Conservation (phyloP, 2,113 vertebrate species). For the Stigmatopora nigra region DNA sequence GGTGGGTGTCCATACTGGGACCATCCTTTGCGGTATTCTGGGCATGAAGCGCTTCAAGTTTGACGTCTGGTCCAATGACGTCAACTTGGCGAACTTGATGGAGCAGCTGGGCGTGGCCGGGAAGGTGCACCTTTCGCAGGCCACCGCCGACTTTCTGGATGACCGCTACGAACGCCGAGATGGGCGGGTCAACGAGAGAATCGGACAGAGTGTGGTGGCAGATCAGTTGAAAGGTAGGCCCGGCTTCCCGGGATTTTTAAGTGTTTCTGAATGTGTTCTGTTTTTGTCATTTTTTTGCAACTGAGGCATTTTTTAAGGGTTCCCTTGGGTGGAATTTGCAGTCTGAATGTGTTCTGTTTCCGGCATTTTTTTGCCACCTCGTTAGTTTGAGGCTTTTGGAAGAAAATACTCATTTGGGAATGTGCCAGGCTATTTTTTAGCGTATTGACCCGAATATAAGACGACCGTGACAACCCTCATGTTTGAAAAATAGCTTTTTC, state of each 20-base stretch:
- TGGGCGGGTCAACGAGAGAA: constrained; percentile 82
- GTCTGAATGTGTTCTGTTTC: no score
- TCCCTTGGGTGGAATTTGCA: no score
- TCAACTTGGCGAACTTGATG: constrained; percentile 97
- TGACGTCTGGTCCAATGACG: constrained; percentile 97
- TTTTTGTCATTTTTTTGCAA: no score
- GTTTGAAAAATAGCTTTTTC: no score
- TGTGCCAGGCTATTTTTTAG: no score
- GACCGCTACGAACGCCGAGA: constrained; percentile 90
- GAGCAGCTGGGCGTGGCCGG: constrained; percentile 96
- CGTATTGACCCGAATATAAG: no score
- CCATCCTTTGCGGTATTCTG: constrained; percentile 91
- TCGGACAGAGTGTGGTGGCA: constrained; percentile 87
- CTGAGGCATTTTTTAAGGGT: no score
- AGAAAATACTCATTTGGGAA: no score
- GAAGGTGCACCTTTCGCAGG: constrained; percentile 94
- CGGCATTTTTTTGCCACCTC: no score
- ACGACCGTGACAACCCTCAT: no score
- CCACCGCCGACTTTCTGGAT: constrained; percentile 89
- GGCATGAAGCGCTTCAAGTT: constrained; percentile 98
- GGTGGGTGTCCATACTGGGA: constrained; percentile 94
- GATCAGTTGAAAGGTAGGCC: constrained; percentile 89
- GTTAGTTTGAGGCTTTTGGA: no score
- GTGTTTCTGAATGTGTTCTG: no score
- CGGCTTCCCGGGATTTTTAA: not conserved